Conservation (phyloP, 2,113 vertebrate species). For the Cettia cetti region DNA sequence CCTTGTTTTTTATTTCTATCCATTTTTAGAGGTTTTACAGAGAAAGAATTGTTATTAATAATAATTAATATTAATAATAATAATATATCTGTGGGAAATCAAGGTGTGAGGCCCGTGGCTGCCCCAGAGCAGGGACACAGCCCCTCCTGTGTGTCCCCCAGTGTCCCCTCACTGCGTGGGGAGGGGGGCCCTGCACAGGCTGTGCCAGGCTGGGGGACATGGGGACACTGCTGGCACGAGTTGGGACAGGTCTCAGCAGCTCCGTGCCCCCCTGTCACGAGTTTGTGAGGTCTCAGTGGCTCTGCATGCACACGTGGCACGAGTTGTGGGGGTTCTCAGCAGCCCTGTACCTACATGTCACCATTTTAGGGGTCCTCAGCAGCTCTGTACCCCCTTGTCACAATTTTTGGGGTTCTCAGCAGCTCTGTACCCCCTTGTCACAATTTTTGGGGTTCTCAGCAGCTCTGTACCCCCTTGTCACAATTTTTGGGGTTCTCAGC, state of each 20-base stretch:
- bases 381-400: background rate
- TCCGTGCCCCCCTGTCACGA: no score
- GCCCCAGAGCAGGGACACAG: rapidly evolving
- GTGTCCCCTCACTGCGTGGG: background rate
- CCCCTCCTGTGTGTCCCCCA: background rate
- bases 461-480: no score
- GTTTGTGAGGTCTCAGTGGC: background rate
- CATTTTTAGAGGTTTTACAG: slow-evolving; percentile 24
- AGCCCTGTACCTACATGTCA: background rate
- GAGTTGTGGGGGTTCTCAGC: background rate
- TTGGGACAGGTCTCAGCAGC: no score
- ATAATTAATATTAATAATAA: background rate
- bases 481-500: no score
- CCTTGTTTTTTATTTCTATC: background rate
- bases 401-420: rapidly evolving
- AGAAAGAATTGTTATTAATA: background rate
- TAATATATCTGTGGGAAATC: slow-evolving; percentile 6
- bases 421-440: rapidly evolving
- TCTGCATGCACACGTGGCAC: rapidly evolving
- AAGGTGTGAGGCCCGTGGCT: background rate
- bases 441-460: background rate
- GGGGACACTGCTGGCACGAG: background rate
- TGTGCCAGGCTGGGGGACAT: background rate
- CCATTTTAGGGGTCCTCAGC: background rate
- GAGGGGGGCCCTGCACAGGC: no score